Conservation (phyloP, 2,888 invertebrate genomes). For the Vanessa cardui region DNA sequence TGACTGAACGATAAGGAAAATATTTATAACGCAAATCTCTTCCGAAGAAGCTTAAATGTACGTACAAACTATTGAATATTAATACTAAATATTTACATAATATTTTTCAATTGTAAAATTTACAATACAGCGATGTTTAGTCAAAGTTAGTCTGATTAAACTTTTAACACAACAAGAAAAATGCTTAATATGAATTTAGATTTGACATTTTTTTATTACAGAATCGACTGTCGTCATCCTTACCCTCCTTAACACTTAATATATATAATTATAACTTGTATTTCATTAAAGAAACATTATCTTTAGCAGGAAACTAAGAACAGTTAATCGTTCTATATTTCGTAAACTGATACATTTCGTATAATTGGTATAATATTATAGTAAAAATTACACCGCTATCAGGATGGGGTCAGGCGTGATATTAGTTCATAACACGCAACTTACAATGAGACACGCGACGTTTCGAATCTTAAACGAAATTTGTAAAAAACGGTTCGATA, state of each 20-base stretch:
- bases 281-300: background rate
- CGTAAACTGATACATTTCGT: conserved; percentile 39
- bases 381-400: conserved; percentile 59
- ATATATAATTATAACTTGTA: background rate
- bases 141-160: too few species aligned
- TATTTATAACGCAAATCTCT: background rate
- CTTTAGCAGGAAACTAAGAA: background rate
- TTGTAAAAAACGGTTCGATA: conserved; percentile 5
- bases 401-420: conserved; percentile 63
- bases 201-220: too few species aligned
- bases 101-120: too few species aligned
- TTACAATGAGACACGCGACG: conserved; percentile 38
- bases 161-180: too few species aligned
- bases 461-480: conserved; percentile 22
- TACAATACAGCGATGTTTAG: too few species aligned
- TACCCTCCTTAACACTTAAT: background rate
- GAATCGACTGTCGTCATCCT: background rate
- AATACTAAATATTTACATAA: too few species aligned
- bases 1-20: conserved; percentile 9
- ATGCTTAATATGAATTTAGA: too few species aligned
- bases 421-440: conserved; percentile 54
- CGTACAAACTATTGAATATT: too few species aligned
- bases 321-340: conserved; percentile 14
- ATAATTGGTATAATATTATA: conserved; percentile 66
- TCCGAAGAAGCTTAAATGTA: background rate